Base-by-base conservation (phyloP, 2,888 invertebrate genomes). In the Thymelicus sylvestris region DNA sequence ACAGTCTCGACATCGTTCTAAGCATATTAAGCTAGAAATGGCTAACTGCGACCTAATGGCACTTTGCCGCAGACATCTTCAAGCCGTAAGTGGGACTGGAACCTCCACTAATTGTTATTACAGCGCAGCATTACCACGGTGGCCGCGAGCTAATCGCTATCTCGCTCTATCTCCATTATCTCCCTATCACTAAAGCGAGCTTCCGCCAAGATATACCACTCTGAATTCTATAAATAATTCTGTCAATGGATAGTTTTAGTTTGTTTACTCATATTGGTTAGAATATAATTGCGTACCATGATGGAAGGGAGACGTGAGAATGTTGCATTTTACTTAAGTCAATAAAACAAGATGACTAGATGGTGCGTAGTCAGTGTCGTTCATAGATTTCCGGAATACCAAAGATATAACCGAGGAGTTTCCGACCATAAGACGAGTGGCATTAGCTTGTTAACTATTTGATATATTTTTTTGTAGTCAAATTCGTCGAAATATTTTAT, bases 1-100 rank as follows among this genome's bases (percentile, higher is more conserved):
- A 41, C 10, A 10, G 41, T 41, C 41, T 41, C 15, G 7, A 24
- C 13, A 57, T 13, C 57, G 15, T 13, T 57, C 4, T 31, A 57
- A 31, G 12, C 57, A 24, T 57, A 52, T 10, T 7, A 52, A 31
- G 24, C 31, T 57, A 31, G 1, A 31, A 31, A 1, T 31, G 31
- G 31, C 31, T 8, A n/a, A 8, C 13, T 13, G 24, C 13, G 13
- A 38, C 31, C 7, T 31, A 38, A 38, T 13, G 82, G 82, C 79
- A 80, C 76, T 77, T 7, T 24, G 24, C 7, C 8, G 24, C 31
- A 57, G 31, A 57, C 57, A 57, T 38, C 38, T 38, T 38, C 31
- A 38, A 57, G 13, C 57, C 57, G 38, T 38, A 57, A 57, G 57
- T 57, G 57, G 57, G 13, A 13, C 24, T 55, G 24, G 24, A 38